Percentiles rank a stretch among this genome's conserved stretches.
Evolutionary conservation across 1,140 invertebrate genomes (phyloP).

Genomic region (Chrysomallon squamiferum): DNA sequence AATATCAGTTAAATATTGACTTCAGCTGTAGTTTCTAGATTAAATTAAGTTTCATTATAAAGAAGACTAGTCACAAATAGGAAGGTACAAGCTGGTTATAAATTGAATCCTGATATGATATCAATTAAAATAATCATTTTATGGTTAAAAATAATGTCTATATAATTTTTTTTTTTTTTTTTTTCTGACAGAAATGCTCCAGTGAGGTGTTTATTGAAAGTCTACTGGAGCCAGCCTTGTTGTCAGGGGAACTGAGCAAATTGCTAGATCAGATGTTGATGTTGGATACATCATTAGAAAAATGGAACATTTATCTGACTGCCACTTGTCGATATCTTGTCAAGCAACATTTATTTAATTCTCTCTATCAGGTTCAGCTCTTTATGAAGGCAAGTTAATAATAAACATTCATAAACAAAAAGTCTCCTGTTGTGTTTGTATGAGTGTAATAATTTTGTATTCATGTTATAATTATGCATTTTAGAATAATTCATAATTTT

Average conservation of each 20-base stretch:
- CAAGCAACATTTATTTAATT: conserved; percentile 52
- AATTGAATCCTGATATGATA: no score
- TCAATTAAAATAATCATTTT: background rate
- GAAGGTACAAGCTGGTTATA: no score
- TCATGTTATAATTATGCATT: no score
- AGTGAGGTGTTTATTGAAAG: conserved; percentile 62
- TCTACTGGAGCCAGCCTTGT: conserved; percentile 58
- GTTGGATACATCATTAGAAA: conserved; percentile 56
- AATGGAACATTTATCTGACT: conserved; percentile 58
- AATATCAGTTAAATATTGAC: no score
- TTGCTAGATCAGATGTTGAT: conserved; percentile 57
- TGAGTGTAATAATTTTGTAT: no score
- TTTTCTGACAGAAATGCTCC: conserved; percentile 46
- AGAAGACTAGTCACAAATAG: no score
- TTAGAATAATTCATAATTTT: no score
- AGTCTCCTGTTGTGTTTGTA: background rate
- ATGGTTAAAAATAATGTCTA: background rate
- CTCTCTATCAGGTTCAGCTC: conserved; percentile 61
- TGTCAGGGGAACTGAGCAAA: conserved; percentile 51
- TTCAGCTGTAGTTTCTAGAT: no score
- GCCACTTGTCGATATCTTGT: conserved; percentile 61
- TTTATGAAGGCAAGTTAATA: conserved; percentile 59
- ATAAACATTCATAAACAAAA: background rate
- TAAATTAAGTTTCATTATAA: no score
- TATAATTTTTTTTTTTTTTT: background rate